A percentile compares a stretch with the other conserved stretches of the same genome.
These are phyloP conservation scores for Muntiacus reevesi DNA, from an alignment of 2,113 vertebrate species.

Conservation along the genomic window DNA sequence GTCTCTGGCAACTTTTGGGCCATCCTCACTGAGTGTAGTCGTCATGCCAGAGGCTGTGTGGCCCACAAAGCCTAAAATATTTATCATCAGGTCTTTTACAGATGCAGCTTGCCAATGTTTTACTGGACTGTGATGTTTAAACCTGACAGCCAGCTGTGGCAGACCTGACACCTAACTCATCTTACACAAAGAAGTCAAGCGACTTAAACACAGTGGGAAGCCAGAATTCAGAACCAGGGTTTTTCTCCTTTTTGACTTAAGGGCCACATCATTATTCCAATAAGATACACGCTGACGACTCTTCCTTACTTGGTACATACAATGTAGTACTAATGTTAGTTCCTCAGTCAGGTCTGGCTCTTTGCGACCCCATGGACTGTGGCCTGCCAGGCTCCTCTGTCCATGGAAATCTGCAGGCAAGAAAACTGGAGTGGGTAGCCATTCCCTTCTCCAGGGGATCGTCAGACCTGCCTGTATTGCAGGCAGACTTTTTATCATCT, in stretches of 20 bases:
- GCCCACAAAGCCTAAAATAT: background rate
- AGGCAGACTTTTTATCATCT: background rate
- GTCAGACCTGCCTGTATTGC: background rate
- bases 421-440: background rate
- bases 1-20: background rate
- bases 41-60: background rate
- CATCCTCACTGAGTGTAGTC: background rate
- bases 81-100: background rate
- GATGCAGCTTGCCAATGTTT: background rate
- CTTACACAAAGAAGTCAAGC: background rate
- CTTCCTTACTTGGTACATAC: background rate
- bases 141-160: background rate
- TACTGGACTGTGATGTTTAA: background rate
- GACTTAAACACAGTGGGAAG: background rate
- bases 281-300: accelerated
- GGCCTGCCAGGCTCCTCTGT: background rate
- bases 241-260: background rate
- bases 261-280: background rate
- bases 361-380: background rate
- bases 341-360: background rate
- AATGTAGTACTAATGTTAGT: accelerated
- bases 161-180: background rate
- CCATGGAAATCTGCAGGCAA: background rate
- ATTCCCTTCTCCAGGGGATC: background rate
- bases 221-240: background rate